Conservation (phyloP, 2,888 invertebrate genomes). For the Epinotia nisella region DNA sequence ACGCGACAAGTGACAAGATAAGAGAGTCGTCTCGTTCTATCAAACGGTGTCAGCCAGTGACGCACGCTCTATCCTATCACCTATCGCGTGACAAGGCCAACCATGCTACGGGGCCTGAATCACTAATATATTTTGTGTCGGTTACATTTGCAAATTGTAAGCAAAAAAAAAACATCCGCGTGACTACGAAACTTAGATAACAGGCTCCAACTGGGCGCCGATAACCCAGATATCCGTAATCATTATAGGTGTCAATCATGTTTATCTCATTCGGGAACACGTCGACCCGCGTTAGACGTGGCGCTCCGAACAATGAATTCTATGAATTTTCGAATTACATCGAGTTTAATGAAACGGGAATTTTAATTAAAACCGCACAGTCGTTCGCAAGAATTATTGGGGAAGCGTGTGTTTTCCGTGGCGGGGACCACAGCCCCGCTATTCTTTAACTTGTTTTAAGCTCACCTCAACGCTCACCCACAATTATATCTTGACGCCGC, state of each 20-base stretch:
- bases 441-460: too few relatives aligned
- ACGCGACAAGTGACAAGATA: too few relatives aligned
- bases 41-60: too few relatives aligned
- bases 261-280: constrained; percentile 24
- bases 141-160: neutral
- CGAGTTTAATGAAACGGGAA: neutral
- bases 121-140: neutral
- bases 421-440: too few relatives aligned
- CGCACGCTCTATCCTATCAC: too few relatives aligned
- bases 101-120: too few relatives aligned
- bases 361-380: neutral
- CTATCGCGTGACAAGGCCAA: too few relatives aligned
- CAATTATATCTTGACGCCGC: too few relatives aligned
- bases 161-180: constrained; percentile 10
- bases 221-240: constrained; percentile 37
- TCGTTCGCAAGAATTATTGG: neutral
- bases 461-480: too few relatives aligned
- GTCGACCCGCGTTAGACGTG: neutral
- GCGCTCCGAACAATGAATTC: neutral
- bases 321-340: constrained; percentile 5
- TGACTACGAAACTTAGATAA: constrained; percentile 12
- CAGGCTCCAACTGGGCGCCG: constrained; percentile 6
- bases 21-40: too few relatives aligned
- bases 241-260: constrained; percentile 24
- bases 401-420: too few relatives aligned